phyloP scores from a whole-genome alignment of 1,140 invertebrate genomes.

The Leptinotarsa undecemlineata region DNA sequence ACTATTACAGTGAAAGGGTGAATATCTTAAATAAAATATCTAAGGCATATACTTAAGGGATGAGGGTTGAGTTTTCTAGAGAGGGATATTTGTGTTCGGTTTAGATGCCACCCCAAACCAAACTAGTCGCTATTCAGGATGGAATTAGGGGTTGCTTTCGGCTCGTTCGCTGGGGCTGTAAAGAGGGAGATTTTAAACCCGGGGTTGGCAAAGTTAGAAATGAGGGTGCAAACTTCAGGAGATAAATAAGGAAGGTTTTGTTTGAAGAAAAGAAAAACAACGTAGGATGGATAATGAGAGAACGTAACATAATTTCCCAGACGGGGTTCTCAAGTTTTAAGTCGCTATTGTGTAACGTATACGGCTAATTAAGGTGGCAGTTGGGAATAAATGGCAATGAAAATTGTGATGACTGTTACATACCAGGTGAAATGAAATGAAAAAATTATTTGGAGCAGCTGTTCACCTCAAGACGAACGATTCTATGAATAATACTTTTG shows the following conservation, averaged over 20 bases:
- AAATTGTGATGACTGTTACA: background rate
- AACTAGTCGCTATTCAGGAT: slow-evolving; percentile 11
- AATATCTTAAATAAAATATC: slow-evolving; percentile 46
- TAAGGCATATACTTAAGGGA: slow-evolving; percentile 44
- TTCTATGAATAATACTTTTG: too few relatives aligned
- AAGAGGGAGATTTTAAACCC: slow-evolving; percentile 46
- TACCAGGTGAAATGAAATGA: background rate
- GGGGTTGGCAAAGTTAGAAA: slow-evolving; percentile 44
- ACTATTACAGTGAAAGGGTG: slow-evolving; percentile 37
- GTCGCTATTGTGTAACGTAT: slow-evolving; percentile 17
- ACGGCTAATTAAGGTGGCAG: slow-evolving; percentile 1
- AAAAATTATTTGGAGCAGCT: too few relatives aligned
- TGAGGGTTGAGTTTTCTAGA: slow-evolving; percentile 45
- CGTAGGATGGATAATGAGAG: slow-evolving; percentile 27
- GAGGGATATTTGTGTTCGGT: slow-evolving; percentile 44
- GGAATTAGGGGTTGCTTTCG: slow-evolving; percentile 21
- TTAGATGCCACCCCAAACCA: slow-evolving; percentile 27
- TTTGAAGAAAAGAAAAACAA: slow-evolving; percentile 31
- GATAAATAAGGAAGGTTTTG: slow-evolving; percentile 39
- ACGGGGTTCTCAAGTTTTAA: slow-evolving; percentile 26
- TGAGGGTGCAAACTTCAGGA: slow-evolving; percentile 43
- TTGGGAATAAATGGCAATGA: background rate
- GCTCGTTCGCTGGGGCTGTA: slow-evolving; percentile 24
- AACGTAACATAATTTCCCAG: slow-evolving; percentile 22
- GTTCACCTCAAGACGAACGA: too few relatives aligned